Percentiles rank a stretch among this genome's conserved stretches.
These are phyloP conservation scores for Sylvia atricapilla DNA, from an alignment of 2,113 vertebrate species.

Conservation along the genomic window DNA sequence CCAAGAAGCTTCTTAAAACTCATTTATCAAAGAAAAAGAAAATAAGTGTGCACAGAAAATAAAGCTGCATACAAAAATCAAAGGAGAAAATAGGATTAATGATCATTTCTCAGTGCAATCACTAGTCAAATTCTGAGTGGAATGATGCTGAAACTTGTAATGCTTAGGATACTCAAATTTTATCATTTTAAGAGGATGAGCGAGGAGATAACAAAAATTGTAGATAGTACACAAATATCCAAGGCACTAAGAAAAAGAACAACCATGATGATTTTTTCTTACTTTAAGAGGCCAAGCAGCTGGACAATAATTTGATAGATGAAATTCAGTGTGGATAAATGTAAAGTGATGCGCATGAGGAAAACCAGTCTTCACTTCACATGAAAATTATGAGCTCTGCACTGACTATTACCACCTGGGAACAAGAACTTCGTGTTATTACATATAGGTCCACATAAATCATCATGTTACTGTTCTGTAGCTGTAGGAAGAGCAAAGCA, in stretches of 20 bases:
- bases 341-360: background rate
- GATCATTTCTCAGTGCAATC: background rate
- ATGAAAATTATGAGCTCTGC: background rate
- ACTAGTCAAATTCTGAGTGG: background rate
- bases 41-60: background rate
- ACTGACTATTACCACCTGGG: background rate
- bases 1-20: background rate
- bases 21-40: background rate
- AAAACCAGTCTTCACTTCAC: background rate
- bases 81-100: background rate
- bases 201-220: background rate
- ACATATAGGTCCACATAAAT: background rate
- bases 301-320: background rate
- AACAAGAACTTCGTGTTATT: background rate
- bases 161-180: background rate
- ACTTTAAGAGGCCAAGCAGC: background rate
- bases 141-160: background rate
- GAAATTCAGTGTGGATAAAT: background rate
- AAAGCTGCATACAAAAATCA: background rate
- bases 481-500: background rate
- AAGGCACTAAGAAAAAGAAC: background rate
- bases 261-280: background rate
- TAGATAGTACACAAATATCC: background rate
- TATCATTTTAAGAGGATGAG: background rate
- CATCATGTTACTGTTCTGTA: background rate